phyloP scores from a whole-genome alignment of 1,140 invertebrate species.

The Drosophila arizonae region DNA sequence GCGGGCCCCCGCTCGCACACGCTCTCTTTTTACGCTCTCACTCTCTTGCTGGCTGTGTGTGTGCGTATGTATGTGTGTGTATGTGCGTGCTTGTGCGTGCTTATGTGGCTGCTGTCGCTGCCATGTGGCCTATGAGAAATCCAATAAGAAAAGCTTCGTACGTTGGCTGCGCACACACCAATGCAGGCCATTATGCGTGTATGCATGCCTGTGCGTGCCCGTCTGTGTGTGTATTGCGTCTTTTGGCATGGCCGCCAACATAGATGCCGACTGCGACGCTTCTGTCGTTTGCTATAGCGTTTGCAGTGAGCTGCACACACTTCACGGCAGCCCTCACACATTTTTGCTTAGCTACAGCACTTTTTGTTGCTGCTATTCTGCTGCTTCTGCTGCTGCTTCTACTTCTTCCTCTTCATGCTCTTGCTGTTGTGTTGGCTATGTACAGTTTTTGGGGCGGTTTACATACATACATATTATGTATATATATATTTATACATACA shows the following conservation, averaged over 20 bases:
- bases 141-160: slow-evolving; percentile 70
- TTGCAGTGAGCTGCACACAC: slow-evolving; percentile 74
- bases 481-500: background rate
- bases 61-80: slow-evolving; percentile 2
- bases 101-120: slow-evolving; percentile 37
- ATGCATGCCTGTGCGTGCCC: slow-evolving; percentile 45
- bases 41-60: background rate
- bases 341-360: slow-evolving; percentile 69
- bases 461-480: background rate
- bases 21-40: background rate
- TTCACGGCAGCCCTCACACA: slow-evolving; percentile 43
- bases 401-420: slow-evolving; percentile 9
- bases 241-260: slow-evolving; percentile 68
- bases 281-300: slow-evolving; percentile 37
- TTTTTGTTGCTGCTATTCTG: slow-evolving; percentile 9
- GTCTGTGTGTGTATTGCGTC: slow-evolving; percentile 71
- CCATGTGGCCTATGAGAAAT: slow-evolving; percentile 56
- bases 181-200: slow-evolving; percentile 74
- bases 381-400: background rate
- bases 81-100: slow-evolving; percentile 14
- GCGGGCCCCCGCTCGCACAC: slow-evolving; percentile 18
- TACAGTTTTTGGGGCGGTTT: slow-evolving; percentile 55
- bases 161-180: slow-evolving; percentile 62
- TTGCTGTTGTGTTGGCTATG: slow-evolving; percentile 42
- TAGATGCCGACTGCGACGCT: slow-evolving; percentile 41